Conservation (phyloP, 1,140 invertebrate species). For the Caerostris darwini region DNA sequence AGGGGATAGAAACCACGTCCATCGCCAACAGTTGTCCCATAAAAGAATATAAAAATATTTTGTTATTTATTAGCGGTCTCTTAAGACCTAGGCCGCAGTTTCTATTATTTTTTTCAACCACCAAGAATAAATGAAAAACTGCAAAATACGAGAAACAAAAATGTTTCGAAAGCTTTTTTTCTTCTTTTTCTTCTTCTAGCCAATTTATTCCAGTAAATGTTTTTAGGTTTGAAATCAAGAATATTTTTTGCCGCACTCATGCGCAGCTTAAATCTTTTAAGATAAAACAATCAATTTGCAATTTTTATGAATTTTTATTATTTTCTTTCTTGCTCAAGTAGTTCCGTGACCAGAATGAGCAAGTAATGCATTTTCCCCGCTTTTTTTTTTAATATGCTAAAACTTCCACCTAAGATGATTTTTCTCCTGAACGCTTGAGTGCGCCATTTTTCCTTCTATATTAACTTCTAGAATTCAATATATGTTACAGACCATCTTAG, state of each 20-base stretch:
- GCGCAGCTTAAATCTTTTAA: slow-evolving; percentile 6
- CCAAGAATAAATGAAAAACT: not conserved
- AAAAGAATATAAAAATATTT: slow-evolving; percentile 27
- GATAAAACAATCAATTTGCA: slow-evolving; percentile 48
- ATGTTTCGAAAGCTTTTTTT: not conserved
- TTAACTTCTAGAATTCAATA: not conserved
- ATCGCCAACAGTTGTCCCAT: slow-evolving; percentile 39
- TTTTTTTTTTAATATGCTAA: not conserved
- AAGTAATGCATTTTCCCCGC: not conserved
- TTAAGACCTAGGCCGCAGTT: not conserved
- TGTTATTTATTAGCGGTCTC: slow-evolving; percentile 36
- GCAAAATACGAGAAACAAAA: slow-evolving; percentile 11
- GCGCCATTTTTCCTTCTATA: not conserved
- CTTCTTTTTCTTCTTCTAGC: not conserved
- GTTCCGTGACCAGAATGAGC: not conserved
- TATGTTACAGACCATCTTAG: too few relatives aligned
- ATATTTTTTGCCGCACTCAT: not conserved
- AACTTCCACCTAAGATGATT: not conserved
- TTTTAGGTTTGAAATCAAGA: slow-evolving; percentile 21
- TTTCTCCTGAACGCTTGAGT: not conserved
- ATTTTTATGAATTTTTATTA: slow-evolving; percentile 25
- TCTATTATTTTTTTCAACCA: not conserved
- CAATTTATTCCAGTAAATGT: slow-evolving; percentile 42
- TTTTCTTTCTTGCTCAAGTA: not conserved
- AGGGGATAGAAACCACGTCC: slow-evolving; percentile 10